A percentile compares a stretch with the other conserved stretches of the same genome.
Evolutionary conservation across 2,113 vertebrate genomes (phyloP).

Genomic region (Excalfactoria chinensis): DNA sequence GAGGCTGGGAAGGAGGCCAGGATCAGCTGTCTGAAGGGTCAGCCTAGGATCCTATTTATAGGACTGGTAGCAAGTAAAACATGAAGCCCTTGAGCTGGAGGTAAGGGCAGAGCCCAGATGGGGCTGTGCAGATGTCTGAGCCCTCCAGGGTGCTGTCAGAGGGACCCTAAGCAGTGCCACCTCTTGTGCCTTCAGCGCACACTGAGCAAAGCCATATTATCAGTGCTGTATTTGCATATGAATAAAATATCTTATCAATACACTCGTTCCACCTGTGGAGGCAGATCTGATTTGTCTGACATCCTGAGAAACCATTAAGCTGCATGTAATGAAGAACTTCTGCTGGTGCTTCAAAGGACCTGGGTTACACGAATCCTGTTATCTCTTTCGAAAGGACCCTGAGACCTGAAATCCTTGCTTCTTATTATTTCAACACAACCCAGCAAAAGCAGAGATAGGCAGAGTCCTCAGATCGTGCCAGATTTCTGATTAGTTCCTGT

Average conservation of each 20-base stretch:
- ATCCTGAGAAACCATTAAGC: background rate
- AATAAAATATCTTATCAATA: slow-evolving; percentile 26
- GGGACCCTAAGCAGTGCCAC: background rate
- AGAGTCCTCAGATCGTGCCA: background rate
- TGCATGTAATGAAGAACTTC: background rate
- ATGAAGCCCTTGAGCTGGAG: background rate
- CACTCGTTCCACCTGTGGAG: slow-evolving; percentile 16
- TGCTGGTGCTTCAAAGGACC: background rate
- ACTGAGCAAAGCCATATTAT: background rate
- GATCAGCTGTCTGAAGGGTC: background rate
- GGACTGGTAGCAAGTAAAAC: background rate
- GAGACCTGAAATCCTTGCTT: background rate
- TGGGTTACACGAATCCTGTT: background rate
- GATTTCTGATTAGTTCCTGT: background rate
- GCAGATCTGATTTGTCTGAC: slow-evolving; percentile 13
- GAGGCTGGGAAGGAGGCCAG: background rate
- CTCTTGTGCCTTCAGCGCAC: background rate
- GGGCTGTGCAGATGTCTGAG: background rate
- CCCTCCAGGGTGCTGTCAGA: background rate
- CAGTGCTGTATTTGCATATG: background rate
- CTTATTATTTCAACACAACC: background rate
- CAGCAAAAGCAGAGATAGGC: background rate
- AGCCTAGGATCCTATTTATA: background rate
- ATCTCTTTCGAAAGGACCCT: background rate
- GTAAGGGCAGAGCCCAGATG: background rate